Base-by-base conservation (phyloP, 2,797 vertebrate genomes). In the Takifugu ocellatus region DNA sequence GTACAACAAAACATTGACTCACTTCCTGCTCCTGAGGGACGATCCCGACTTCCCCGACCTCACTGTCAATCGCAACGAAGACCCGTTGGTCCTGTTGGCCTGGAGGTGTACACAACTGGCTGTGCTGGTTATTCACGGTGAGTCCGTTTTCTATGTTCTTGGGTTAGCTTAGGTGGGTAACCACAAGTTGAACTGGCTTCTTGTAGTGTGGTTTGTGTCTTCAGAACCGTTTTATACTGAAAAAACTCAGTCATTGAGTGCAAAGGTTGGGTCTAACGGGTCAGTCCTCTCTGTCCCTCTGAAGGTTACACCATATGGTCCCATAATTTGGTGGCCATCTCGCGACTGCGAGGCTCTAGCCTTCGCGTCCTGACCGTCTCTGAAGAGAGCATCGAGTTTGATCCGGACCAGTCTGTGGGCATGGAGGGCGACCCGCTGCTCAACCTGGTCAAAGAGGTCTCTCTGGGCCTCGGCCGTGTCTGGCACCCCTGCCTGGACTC, bases 341-440 rank as follows among this genome's bases (percentile, higher is more conserved):
- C 97, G 74, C 94, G 97, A 29, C 94, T 99, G 81, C 94, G 96
- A 58, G 96, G 97, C 79, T 94, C 94, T 80, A 94, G 94, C 79
- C 92, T 99, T 44, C 93, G 92, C 68, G 87, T 96, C 65, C 92
- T 99, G 63, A 94, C 95, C 25, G 94, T 99, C 80, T 96, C 96
- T 0, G 96, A 98, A 87, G 96, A 99, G 90, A 98, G 96, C 93
- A 95, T 99, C 82, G 94, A 98, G 90, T 98, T 98, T 11, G 96
- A 99, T 83, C 96, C 96, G 42, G 95, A 96, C 78, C 95, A 97
- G 90, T 90, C 93, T 24, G 87, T 93, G 56, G 94, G 92, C 85
- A 89, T 93, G 81, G 94, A 97, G 65, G 96, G 95, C 46, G 94
- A 98, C 89, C 96, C 97, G 6, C 92, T 97, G 61, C 95, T 95